phyloP scores from a whole-genome alignment of 2,797 vertebrate genomes.

The Myiothlypis coronata region DNA sequence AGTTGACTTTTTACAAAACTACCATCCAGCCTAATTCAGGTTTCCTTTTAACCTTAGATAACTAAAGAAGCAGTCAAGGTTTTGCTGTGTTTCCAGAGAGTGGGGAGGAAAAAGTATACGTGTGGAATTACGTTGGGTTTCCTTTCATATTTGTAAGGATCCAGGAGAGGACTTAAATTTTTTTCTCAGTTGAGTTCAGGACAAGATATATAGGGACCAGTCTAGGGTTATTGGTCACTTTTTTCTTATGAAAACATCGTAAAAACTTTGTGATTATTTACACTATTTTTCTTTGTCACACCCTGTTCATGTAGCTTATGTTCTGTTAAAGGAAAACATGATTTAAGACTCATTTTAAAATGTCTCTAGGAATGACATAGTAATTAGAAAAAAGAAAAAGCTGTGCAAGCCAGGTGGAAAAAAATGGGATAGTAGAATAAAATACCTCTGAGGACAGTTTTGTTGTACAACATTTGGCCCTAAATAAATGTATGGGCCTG shows the following conservation, averaged over 20 bases:
- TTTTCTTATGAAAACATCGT: neutral
- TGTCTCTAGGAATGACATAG: conserved; percentile 18
- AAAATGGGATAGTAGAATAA: conserved; percentile 51
- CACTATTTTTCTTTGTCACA: neutral
- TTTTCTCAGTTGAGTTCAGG: neutral
- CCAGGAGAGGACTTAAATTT: neutral
- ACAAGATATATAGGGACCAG: rapidly evolving
- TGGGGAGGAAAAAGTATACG: neutral
- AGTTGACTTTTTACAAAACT: neutral
- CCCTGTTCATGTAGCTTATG: neutral
- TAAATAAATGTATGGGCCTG: conserved; percentile 65
- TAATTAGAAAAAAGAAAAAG: conserved; percentile 35
- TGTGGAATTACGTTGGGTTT: rapidly evolving
- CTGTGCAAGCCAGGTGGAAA: neutral
- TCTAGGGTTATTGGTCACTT: rapidly evolving
- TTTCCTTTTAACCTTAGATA: neutral
- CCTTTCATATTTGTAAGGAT: neutral
- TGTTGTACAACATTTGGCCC: conserved; percentile 63
- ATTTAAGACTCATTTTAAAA: conserved; percentile 41
- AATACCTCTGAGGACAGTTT: conserved; percentile 64
- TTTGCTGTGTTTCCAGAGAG: neutral
- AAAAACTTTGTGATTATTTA: neutral
- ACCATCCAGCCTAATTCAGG: neutral
- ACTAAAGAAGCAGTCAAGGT: neutral
- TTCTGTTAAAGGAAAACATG: conserved; percentile 2